Base-by-base conservation (phyloP, 2,888 invertebrate species). In the Anarsia innoxiella region DNA sequence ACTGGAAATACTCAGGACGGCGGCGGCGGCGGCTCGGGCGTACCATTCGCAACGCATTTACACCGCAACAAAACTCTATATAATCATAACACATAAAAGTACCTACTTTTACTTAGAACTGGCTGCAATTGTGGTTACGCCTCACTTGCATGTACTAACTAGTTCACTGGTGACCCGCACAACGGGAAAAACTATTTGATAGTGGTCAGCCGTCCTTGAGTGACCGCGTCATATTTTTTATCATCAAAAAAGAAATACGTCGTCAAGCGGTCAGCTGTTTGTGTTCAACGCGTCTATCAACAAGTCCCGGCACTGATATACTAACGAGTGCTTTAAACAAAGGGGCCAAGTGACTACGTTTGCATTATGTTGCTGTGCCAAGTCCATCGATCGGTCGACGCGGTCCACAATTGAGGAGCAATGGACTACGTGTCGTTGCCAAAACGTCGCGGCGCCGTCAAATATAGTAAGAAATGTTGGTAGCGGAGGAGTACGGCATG, bases 191-290 rank as follows among this genome's bases (percentile, higher is more conserved):
- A 72, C 70, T 64, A 65, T 63, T 69, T 60, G 63, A 61, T 70
- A 68, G 65, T 65, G 59, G 61, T 56, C 62, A 60, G 58, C 61
- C 76, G 82, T 82, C 83, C 83, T 83, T 82, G 79, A 71, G 61
- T 73, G 76, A 78, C 78, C 78, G 78, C 66, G 76, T 75, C 75
- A 72, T 69, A 69, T 74, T 77, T 78, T 78, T 82, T 78, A 75
- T 78, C 73, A 64, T 68, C 65, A 67, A 73, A 74, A 60, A 72
- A 79, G 71, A 69, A 71, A 69, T 66, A 73, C 72, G 68, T 67
- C 66, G 71, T 63, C 68, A 60, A 44, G 64, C 76, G 68, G 76
- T 82, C 83, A 83, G 82, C 82, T 82, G 83, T 83, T 82, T 74
- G 72, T 73, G 73, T 72, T 79, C 72, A 66, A 58, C 65, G 69